Percentiles rank a stretch among this genome's conserved stretches.
Evolutionary conservation across 2,797 vertebrate genomes (phyloP).

Genomic region (Bovichtus diacanthus): DNA sequence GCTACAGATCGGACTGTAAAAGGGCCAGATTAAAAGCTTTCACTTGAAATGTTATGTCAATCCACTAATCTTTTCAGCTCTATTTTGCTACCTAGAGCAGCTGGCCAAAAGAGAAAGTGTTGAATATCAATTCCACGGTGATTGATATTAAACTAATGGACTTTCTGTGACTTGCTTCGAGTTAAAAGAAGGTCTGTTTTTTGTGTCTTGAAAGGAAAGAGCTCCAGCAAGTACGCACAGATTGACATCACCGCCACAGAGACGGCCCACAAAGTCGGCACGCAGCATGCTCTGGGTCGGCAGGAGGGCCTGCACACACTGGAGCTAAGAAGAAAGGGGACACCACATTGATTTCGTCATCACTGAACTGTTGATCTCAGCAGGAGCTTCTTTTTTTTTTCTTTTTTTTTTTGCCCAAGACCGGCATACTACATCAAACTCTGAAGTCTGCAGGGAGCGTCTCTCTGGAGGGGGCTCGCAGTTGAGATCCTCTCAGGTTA

Average conservation of each 20-base stretch:
- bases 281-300: constrained; percentile 88
- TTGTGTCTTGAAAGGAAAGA: constrained; percentile 80
- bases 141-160: neutral
- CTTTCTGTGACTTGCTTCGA: neutral
- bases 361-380: constrained; percentile 9
- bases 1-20: too few species aligned
- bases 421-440: constrained; percentile 11
- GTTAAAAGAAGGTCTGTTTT: neutral
- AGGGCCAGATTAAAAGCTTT: too few species aligned
- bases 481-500: neutral
- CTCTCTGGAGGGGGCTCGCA: neutral
- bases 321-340: constrained; percentile 85
- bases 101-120: neutral
- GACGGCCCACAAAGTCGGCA: constrained; percentile 90
- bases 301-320: constrained; percentile 90
- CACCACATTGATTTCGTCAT: constrained; percentile 79
- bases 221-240: constrained; percentile 89
- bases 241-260: constrained; percentile 92
- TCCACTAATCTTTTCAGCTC: neutral
- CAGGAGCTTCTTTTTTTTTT: too few species aligned
- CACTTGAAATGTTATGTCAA: too few species aligned
- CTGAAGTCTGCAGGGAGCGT: neutral
- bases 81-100: too few species aligned
- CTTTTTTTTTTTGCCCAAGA: neutral
- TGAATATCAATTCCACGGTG: neutral